Conservation (phyloP, 2,113 vertebrate species). For the Pygoscelis antarcticus region DNA sequence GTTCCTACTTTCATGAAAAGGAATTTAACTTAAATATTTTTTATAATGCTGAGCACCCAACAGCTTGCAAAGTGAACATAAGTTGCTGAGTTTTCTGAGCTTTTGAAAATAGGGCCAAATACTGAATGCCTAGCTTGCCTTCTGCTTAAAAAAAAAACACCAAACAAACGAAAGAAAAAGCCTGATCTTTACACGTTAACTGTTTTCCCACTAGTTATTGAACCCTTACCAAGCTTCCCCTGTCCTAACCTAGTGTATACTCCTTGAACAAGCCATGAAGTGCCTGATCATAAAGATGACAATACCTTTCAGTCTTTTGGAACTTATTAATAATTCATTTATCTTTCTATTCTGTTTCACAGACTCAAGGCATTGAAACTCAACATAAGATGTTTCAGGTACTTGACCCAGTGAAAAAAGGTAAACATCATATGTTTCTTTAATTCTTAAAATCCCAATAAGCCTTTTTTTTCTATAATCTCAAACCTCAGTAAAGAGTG, state of each 20-base stretch:
- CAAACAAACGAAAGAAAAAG: background rate
- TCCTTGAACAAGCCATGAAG: background rate
- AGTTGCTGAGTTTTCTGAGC: background rate
- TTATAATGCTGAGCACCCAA: background rate
- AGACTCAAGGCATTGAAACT: conserved; percentile 13
- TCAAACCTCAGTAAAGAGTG: background rate
- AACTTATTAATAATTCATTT: background rate
- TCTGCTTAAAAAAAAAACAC: background rate
- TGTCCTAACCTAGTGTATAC: background rate
- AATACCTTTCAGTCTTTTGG: background rate
- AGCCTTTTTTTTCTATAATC: background rate
- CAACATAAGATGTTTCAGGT: conserved; percentile 6
- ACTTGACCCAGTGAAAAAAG: conserved; percentile 14
- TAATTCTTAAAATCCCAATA: background rate
- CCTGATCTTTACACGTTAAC: background rate
- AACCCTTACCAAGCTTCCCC: background rate
- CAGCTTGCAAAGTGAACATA: background rate
- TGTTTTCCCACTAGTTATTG: background rate
- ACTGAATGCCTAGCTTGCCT: background rate
- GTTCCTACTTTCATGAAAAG: background rate
- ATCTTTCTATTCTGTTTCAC: conserved; percentile 4
- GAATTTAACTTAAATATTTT: background rate
- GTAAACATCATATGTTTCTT: background rate
- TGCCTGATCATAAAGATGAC: background rate
- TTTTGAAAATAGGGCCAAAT: background rate